Evolutionary conservation across 1,140 invertebrate species (phyloP), one percentile per base, ranked within the genome.

Genomic region (Drosophila rufa): DNA sequence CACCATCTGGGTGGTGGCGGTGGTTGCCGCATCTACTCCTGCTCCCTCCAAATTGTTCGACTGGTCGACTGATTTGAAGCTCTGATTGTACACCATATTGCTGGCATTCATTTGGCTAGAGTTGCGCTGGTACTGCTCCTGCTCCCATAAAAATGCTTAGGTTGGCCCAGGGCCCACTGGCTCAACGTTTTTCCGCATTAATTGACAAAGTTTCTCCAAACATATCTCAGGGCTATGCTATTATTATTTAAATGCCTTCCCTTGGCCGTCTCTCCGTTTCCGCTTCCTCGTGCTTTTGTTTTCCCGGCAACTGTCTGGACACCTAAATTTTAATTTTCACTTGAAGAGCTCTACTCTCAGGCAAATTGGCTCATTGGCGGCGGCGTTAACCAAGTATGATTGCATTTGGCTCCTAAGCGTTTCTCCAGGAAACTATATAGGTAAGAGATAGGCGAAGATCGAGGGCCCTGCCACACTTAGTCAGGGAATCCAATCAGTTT

Each of bases 401-500:
- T 84, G 84, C 77, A 75, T 80, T 85, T 85, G 68, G 81, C 73
- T 84, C 64, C 77, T 80, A 84, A 84, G 81, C 82, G 80, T 62
- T 83, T 83, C 25, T 4, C 17, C 60, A 36, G 11, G 11, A 36
- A 50, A 40, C 9, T 36, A 36, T 0, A 36, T 11, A 36, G 33
- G 9, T 3, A 36, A 36, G 33, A 33, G 9, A 33, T 33, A 1
- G 11, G 7, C 3, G 11, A 8, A 61, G n/a, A 51, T 45, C 38
- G 33, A 17, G 51, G 53, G 14, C 9, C 46, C 46, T 46, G 33
- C 79, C 69, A 47, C 76, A 59, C 82, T 86, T 79, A 67, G 74
- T 56, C 74, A 66, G 68, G 55, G 75, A 87, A 86, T 87, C 83
- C 83, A 86, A 86, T 86, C 83, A 82, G 83, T 78, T 79, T 68